Evolutionary conservation across 2,888 invertebrate species (phyloP), one percentile per base, ranked within the genome.

Genomic region (Lottia gigantea): DNA sequence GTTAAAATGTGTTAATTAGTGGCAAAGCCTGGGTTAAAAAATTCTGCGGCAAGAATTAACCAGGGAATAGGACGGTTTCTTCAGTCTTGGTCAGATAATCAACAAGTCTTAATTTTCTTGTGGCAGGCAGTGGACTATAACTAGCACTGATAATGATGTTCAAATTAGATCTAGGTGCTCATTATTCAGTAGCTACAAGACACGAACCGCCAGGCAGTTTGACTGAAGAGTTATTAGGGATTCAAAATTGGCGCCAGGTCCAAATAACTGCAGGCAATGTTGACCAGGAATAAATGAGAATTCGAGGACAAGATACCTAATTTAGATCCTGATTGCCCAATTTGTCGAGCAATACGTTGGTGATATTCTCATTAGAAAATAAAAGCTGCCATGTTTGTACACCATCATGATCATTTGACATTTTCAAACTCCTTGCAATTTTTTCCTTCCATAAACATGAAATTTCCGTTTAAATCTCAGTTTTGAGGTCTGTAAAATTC

Each of bases 111-210:
- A 23, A 19, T 55, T 55, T 55, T 55, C 55, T 55, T 55, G 55
- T 55, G 55, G 55, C 55, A 55, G 55, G 55, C 55, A 55, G 19
- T 55, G 55, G 55, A 55, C 55, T 55, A 55, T 55, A 55, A 55
- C 55, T 55, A 19, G 19, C 14, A 23, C 55, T 55, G 55, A 55
- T 55, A 55, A 55, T 55, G 55, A 55, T 55, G 55, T 55, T 55
- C 19, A 55, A 55, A 55, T 55, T 55, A 55, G 55, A 55, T 55
- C 23, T 19, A 19, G 55, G 55, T 55, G 55, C 55, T 55, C 55
- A 55, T 55, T 55, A 55, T 55, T 55, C 55, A 19, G 14, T 55
- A 55, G 55, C 55, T 55, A 55, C 19, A 23, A 23, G 55, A 55
- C 19, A 55, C 55, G 15, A 19, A 23, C 55, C 55, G 23, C 19